Evolutionary conservation across 2,888 invertebrate genomes (phyloP).

Genomic region (Microdon myrmicae): DNA sequence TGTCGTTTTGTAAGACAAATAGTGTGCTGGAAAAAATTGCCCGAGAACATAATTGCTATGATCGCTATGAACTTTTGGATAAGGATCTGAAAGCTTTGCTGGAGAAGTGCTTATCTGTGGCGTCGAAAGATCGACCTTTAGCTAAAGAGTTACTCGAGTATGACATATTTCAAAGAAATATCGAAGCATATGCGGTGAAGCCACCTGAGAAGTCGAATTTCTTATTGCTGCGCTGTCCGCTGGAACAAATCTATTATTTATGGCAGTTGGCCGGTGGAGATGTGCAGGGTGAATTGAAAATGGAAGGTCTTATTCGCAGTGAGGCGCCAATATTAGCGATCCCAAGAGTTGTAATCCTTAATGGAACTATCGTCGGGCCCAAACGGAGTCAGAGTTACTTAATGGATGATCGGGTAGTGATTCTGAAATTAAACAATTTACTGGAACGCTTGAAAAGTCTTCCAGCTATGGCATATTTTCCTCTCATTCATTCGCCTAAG

Average conservation of each 20-base stretch:
- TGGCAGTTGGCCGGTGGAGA: slow-evolving; percentile 98
- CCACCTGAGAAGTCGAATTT: slow-evolving; percentile 63
- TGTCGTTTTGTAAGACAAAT: slow-evolving; percentile 69
- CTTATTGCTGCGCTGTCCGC: slow-evolving; percentile 68
- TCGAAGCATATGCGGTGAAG: slow-evolving; percentile 58
- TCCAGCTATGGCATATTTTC: slow-evolving; percentile 82
- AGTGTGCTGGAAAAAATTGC: slow-evolving; percentile 77
- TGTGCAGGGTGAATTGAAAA: slow-evolving; percentile 87
- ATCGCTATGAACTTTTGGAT: slow-evolving; percentile 57
- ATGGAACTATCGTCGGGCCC: slow-evolving; percentile 85
- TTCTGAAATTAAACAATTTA: slow-evolving; percentile 76
- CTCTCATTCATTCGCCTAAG: slow-evolving; percentile 73
- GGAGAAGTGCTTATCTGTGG: slow-evolving; percentile 77
- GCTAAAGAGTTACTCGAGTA: slow-evolving; percentile 72
- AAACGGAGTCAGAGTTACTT: slow-evolving; percentile 78
- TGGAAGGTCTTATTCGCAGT: slow-evolving; percentile 88
- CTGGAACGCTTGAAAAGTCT: slow-evolving; percentile 81
- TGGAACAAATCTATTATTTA: slow-evolving; percentile 90
- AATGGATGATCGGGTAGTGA: slow-evolving; percentile 77
- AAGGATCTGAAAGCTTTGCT: slow-evolving; percentile 69
- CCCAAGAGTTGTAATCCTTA: slow-evolving; percentile 84
- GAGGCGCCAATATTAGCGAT: slow-evolving; percentile 83
- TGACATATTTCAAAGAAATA: slow-evolving; percentile 68
- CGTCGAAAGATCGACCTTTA: slow-evolving; percentile 72
- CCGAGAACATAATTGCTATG: slow-evolving; percentile 77